Conservation (phyloP, 2,888 invertebrate species). For the Meliscaeva auricollis region DNA sequence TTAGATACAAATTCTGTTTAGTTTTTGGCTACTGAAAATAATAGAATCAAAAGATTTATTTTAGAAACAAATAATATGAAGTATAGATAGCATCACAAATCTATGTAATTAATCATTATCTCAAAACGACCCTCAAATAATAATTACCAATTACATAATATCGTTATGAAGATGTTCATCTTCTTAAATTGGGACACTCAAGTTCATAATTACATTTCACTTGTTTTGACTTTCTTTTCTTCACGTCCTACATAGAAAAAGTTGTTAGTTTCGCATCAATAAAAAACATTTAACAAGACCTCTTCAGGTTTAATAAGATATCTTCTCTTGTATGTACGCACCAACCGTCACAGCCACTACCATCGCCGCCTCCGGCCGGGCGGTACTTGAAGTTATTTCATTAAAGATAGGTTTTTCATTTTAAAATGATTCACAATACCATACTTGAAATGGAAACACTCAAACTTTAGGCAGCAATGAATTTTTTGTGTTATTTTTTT, state of each 20-base stretch:
- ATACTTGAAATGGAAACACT: slow-evolving; percentile 61
- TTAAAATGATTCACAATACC: slow-evolving; percentile 55
- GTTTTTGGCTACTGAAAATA: too few relatives aligned
- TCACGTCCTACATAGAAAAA: slow-evolving; percentile 34
- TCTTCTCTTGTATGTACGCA: slow-evolving; percentile 36
- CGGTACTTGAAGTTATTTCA: slow-evolving; percentile 37
- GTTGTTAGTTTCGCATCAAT: not conserved
- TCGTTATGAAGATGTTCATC: slow-evolving; percentile 6
- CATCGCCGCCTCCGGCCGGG: too few relatives aligned
- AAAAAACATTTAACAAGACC: slow-evolving; percentile 22
- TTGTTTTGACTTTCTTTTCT: slow-evolving; percentile 48
- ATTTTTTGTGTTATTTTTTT: slow-evolving; percentile 6
- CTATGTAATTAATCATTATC: not conserved
- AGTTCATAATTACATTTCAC: slow-evolving; percentile 15
- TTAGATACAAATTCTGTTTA: too few relatives aligned
- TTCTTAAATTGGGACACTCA: slow-evolving; percentile 10
- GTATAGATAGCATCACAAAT: too few relatives aligned
- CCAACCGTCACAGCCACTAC: not conserved
- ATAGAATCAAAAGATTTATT: too few relatives aligned
- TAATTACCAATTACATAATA: slow-evolving; percentile 10
- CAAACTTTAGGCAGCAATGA: slow-evolving; percentile 55
- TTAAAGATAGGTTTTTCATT: slow-evolving; percentile 50
- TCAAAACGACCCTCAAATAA: not conserved
- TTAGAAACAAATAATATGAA: too few relatives aligned
- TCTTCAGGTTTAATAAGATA: slow-evolving; percentile 38